Conservation (phyloP, 1,140 invertebrate genomes). For the Solen grandis region DNA sequence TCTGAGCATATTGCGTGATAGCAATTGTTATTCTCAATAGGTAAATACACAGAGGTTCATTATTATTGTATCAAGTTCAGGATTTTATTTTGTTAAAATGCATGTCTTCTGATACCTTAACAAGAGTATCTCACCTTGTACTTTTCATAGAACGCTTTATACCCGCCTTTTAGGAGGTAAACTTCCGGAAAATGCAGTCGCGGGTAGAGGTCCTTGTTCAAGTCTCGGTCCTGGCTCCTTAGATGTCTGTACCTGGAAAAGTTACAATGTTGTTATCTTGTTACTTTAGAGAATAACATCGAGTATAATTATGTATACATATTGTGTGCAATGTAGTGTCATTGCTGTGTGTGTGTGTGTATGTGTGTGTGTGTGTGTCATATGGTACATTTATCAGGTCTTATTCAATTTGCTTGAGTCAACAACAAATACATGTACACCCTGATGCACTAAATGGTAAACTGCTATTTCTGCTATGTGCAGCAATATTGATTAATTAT, state of each 20-base stretch:
- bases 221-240: slow-evolving; percentile 22
- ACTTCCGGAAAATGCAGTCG: slow-evolving; percentile 20
- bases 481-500: too few species aligned
- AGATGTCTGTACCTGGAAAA: slow-evolving; percentile 29
- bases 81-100: background rate
- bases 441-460: too few species aligned
- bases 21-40: background rate
- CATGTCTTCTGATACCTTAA: slow-evolving; percentile 84
- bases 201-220: slow-evolving; percentile 22
- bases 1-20: background rate
- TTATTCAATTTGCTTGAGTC: too few species aligned
- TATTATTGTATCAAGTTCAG: background rate
- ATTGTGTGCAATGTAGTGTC: too few species aligned
- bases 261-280: too few species aligned
- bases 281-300: too few species aligned
- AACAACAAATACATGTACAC: too few species aligned
- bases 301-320: too few species aligned
- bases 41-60: background rate
- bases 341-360: too few species aligned
- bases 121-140: slow-evolving; percentile 5
- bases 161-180: slow-evolving; percentile 22
- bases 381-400: too few species aligned
- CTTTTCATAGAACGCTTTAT: slow-evolving; percentile 14
- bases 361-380: too few species aligned
- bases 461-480: too few species aligned